Base-by-base conservation (phyloP, 2,797 vertebrate genomes). In the Limosa lapponica region DNA sequence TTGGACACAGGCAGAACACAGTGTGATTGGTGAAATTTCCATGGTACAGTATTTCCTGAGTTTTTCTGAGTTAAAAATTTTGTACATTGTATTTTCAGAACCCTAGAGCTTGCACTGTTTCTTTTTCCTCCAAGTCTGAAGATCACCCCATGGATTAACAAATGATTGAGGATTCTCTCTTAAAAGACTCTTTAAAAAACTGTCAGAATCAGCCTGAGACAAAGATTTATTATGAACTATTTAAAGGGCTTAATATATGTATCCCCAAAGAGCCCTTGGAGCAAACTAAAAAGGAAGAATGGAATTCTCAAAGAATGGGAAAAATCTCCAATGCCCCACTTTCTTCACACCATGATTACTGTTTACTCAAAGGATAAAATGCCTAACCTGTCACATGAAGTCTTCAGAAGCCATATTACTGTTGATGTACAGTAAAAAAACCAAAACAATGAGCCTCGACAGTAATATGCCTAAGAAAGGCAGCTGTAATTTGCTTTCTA, bases 221-320 rank as follows among this genome's bases (percentile, higher is more conserved):
- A 98, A 98, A 98, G 98, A 98, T 98, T 98, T 98, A 98, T 98
- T 98, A 98, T 98, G 98, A 98, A 98, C 98, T 98, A 98, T 98
- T 98, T 98, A 98, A 98, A 98, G 98, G 98, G 98, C 98, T 98
- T 98, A 98, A 98, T 98, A 98, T 98, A 98, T 98, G 98, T 98
- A 98, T 98, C 98, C 98, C 98, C 98, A 98, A 98, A 98, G 98
- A 98, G 98, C 98, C 98, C 98, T 98, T 97, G 98, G 98, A 98
- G 98, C 98, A 98, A 98, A 98, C 98, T 98, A 98, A 98, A 98
- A 98, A 98, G 98, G 97, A 98, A 98, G 97, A 98, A 98, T 97
- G 96, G 97, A 98, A 98, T 98, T 98, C 98, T 98, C 97, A 98
- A 98, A 98, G 98, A 98, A 98, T 97, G 97, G 97, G 96, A 93